These are phyloP conservation scores for Calosoma granatense DNA, from an alignment of 1,140 invertebrate species.

Conservation along the genomic window DNA sequence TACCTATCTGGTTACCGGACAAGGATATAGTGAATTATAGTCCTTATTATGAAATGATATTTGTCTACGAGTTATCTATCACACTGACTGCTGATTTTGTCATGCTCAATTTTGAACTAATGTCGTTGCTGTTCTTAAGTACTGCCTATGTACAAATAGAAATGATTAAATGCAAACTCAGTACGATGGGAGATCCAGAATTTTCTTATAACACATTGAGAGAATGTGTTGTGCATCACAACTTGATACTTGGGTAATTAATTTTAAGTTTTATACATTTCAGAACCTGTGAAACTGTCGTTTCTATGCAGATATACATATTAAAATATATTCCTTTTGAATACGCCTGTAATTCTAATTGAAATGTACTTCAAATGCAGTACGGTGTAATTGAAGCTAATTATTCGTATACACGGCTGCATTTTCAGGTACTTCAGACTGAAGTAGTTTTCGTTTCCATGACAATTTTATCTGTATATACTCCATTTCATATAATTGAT, in stretches of 20 bases:
- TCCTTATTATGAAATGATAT: not conserved
- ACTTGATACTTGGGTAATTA: not conserved
- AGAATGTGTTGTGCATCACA: not conserved
- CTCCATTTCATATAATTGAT: too few relatives aligned
- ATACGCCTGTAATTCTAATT: too few relatives aligned
- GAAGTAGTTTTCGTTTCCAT: too few relatives aligned
- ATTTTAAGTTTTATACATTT: not conserved
- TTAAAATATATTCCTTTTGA: too few relatives aligned
- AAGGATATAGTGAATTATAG: not conserved
- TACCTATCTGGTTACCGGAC: not conserved
- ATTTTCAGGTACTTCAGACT: too few relatives aligned
- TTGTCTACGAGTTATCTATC: not conserved
- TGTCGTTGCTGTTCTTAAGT: not conserved
- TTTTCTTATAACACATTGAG: not conserved
- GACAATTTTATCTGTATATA: too few relatives aligned
- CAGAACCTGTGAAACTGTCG: not conserved
- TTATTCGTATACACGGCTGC: too few relatives aligned
- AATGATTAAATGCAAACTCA: conserved; percentile 1
- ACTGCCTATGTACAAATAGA: not conserved
- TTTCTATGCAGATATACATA: too few relatives aligned
- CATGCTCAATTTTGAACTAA: not conserved
- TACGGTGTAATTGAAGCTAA: too few relatives aligned
- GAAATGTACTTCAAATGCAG: too few relatives aligned
- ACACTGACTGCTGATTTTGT: not conserved
- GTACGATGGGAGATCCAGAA: not conserved